Evolutionary conservation across 2,113 vertebrate species (phyloP).

Genomic region (Takifugu bimaculatus): DNA sequence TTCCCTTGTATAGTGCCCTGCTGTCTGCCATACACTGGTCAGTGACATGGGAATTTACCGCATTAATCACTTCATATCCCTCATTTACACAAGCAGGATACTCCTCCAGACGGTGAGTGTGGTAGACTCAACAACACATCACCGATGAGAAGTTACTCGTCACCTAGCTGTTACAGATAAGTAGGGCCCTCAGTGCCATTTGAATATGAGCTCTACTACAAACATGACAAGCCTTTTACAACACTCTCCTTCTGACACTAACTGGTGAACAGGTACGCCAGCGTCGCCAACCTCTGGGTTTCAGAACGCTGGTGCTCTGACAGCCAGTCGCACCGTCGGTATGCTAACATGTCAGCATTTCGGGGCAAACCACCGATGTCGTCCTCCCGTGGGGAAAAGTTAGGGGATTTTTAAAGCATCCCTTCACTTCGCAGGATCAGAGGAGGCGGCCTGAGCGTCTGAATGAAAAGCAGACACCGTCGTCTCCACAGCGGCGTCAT

Average conservation of each 20-base stretch:
- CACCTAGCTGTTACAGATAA: slow-evolving; percentile 13
- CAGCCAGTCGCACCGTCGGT: not conserved
- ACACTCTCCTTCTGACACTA: no score
- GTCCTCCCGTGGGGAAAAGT: not conserved
- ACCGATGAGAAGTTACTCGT: slow-evolving; percentile 9
- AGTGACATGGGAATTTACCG: no score
- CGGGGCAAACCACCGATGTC: not conserved
- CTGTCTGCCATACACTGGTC: no score
- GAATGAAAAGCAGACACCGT: not conserved
- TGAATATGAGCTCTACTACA: not conserved
- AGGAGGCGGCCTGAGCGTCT: not conserved
- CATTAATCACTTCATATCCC: no score
- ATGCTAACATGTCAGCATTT: slow-evolving; percentile 1
- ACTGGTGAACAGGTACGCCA: not conserved
- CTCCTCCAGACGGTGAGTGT: slow-evolving; percentile 33
- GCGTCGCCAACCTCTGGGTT: no score
- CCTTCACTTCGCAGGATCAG: not conserved
- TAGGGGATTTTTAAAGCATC: not conserved
- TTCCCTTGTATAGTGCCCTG: no score
- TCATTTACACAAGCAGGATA: not conserved
- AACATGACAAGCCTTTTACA: not conserved
- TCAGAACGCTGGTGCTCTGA: not conserved
- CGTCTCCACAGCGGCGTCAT: no score
- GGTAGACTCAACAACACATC: slow-evolving; percentile 7
- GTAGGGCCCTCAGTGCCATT: not conserved